phyloP scores from a whole-genome alignment of 2,888 invertebrate genomes.

The Pollenia labialis region DNA sequence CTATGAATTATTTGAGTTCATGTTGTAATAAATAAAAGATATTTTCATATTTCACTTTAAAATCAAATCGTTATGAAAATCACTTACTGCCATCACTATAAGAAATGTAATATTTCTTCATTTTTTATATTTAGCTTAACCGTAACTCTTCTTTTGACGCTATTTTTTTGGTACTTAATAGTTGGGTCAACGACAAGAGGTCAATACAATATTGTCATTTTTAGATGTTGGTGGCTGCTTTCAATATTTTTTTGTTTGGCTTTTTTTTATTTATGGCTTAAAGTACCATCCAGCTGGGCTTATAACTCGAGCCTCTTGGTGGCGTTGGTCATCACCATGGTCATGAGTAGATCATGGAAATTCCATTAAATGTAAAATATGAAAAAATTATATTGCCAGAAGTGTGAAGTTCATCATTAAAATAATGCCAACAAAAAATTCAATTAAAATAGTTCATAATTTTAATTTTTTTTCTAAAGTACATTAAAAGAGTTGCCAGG shows the following conservation, averaged over 20 bases:
- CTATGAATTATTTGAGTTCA: slow-evolving; percentile 8
- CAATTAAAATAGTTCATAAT: slow-evolving; percentile 72
- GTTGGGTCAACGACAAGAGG: slow-evolving; percentile 66
- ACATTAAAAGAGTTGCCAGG: slow-evolving; percentile 59
- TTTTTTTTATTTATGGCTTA: slow-evolving; percentile 19
- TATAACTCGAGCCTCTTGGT: slow-evolving; percentile 63
- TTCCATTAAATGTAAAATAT: slow-evolving; percentile 68
- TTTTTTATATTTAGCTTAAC: slow-evolving; percentile 39
- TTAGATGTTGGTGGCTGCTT: slow-evolving; percentile 14
- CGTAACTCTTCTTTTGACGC: slow-evolving; percentile 17
- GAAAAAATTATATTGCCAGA: slow-evolving; percentile 72
- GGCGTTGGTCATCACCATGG: slow-evolving; percentile 68
- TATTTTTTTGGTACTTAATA: slow-evolving; percentile 7
- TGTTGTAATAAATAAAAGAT: not conserved
- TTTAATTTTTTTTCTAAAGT: slow-evolving; percentile 11
- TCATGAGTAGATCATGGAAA: slow-evolving; percentile 66
- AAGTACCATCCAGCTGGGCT: slow-evolving; percentile 67
- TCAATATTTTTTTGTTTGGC: not conserved
- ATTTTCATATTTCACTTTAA: not conserved
- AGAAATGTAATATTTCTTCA: not conserved
- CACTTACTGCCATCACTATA: not conserved
- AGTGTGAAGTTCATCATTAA: slow-evolving; percentile 75
- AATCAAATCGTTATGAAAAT: slow-evolving; percentile 17
- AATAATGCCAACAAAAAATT: slow-evolving; percentile 68
- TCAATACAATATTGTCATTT: slow-evolving; percentile 63